Evolutionary conservation across 2,888 invertebrate genomes (phyloP).

Genomic region (Brachyopa scutellaris): DNA sequence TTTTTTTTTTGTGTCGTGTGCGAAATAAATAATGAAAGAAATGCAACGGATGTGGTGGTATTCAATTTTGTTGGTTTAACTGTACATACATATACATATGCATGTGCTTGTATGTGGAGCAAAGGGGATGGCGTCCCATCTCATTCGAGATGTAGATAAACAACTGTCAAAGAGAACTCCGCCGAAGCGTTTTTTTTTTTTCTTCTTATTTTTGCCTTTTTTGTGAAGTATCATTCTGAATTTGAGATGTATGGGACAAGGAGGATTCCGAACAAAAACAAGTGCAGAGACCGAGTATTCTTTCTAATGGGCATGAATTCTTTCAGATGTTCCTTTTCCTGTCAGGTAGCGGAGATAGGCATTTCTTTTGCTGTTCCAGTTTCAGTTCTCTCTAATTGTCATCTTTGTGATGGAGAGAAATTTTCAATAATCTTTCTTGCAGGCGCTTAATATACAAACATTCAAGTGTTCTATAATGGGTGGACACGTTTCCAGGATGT

Average conservation of each 20-base stretch:
- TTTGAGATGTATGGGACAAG: slow-evolving; percentile 36
- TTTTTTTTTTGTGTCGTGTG: background rate
- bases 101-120: slow-evolving; percentile 22
- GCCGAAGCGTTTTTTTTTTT: slow-evolving; percentile 29
- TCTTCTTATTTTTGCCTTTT: background rate
- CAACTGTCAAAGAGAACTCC: slow-evolving; percentile 32
- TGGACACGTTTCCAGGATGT: slow-evolving; percentile 47
- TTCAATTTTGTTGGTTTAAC: slow-evolving; percentile 50
- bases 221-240: slow-evolving; percentile 35
- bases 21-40: slow-evolving; percentile 55
- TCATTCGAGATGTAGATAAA: slow-evolving; percentile 47
- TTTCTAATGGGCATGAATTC: slow-evolving; percentile 47
- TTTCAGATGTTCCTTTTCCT: slow-evolving; percentile 56
- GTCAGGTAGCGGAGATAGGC: slow-evolving; percentile 51
- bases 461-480: slow-evolving; percentile 33
- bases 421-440: slow-evolving; percentile 60
- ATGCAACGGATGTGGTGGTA: slow-evolving; percentile 62
- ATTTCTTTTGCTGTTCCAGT: slow-evolving; percentile 52
- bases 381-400: slow-evolving; percentile 63
- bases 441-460: slow-evolving; percentile 5
- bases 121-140: slow-evolving; percentile 37
- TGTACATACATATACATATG: background rate
- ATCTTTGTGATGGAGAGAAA: slow-evolving; percentile 41
- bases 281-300: slow-evolving; percentile 35
- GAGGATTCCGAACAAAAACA: slow-evolving; percentile 18